Evolutionary conservation across 2,113 vertebrate genomes (phyloP), one percentile per base, ranked within the genome.

Genomic region (Dasyornis broadbenti): DNA sequence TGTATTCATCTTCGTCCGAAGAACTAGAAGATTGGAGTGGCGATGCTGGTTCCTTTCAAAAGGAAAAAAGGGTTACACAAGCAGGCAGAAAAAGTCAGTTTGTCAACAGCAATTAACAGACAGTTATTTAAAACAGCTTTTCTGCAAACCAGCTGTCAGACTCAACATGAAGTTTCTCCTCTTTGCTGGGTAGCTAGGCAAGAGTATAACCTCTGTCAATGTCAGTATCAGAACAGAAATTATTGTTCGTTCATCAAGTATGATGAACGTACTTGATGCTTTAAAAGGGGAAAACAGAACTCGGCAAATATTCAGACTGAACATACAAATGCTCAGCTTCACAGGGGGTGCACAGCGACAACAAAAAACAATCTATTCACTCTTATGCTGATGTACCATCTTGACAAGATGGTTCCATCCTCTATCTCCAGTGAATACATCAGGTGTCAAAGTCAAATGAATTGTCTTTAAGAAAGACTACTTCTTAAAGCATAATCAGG

Each of bases 31-130:
- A 98, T 47, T 97, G 83, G 7, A 95, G 95, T 68, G 97, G 94
- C 96, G 95, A 98, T 72, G 98, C 93, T 27, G 97, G 97, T 71
- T 91, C 97, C 99, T 99, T 82, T 76, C 88, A 91, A 96, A 77
- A 86, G 24, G 77, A 78, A 94, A 73, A 64, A 84, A n/a, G 30
- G 37, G 14, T 89, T 49, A 70, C 16, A 65, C 7, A 89, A 60
- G 18, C 33, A 82, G 20, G 23, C 39, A 75, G 19, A 65, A 57
- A 19, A 87, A 60, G 24, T 50, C 37, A 20, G 19, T 35, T 13
- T 24, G 39, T 44, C 33, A 80, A 14, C 30, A 85, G 31, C 53
- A 85, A 69, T 44, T 52, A 94, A 63, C 11, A 72, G 27, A 39
- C 5, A 78, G 26, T 26, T 64, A 76, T 44, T 79, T 47, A 59